phyloP scores from a whole-genome alignment of 1,140 invertebrate genomes.

The Mylabris phalerata region DNA sequence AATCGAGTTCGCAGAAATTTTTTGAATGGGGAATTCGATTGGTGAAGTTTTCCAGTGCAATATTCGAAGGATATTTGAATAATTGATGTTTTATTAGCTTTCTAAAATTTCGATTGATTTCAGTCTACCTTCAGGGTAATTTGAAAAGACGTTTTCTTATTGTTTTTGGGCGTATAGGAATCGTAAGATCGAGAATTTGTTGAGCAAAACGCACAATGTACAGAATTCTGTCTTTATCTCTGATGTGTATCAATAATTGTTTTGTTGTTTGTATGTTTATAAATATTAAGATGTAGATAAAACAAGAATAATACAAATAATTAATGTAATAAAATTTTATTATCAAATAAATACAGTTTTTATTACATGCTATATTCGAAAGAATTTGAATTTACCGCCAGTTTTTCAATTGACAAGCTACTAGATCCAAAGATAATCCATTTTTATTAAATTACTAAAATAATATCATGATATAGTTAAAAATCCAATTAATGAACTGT shows the following conservation, averaged over 20 bases:
- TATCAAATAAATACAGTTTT: slow-evolving; percentile 1
- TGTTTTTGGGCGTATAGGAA: slow-evolving; percentile 1
- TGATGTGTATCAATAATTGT: slow-evolving; percentile 4
- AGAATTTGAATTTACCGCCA: not conserved
- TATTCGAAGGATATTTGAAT: no score
- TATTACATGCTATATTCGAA: not conserved
- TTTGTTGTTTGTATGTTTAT: slow-evolving; percentile 19
- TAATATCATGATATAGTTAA: no score
- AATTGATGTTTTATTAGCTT: no score
- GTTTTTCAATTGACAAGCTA: no score
- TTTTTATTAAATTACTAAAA: no score
- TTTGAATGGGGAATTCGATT: not conserved
- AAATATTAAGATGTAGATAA: slow-evolving; percentile 3
- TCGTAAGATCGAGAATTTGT: slow-evolving; percentile 7
- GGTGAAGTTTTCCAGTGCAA: slow-evolving; percentile 2
- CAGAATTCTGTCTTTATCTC: slow-evolving; percentile 6
- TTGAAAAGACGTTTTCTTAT: not conserved
- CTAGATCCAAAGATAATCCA: no score
- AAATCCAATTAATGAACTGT: no score
- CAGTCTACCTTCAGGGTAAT: not conserved
- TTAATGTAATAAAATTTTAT: slow-evolving; percentile 11
- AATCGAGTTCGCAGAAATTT: not conserved
- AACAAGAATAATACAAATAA: slow-evolving; percentile 3
- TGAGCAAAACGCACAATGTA: slow-evolving; percentile 13
- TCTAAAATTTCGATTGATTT: not conserved